These are phyloP conservation scores for Heliconius hewitsoni DNA, from an alignment of 1,140 invertebrate species.

Conservation along the genomic window DNA sequence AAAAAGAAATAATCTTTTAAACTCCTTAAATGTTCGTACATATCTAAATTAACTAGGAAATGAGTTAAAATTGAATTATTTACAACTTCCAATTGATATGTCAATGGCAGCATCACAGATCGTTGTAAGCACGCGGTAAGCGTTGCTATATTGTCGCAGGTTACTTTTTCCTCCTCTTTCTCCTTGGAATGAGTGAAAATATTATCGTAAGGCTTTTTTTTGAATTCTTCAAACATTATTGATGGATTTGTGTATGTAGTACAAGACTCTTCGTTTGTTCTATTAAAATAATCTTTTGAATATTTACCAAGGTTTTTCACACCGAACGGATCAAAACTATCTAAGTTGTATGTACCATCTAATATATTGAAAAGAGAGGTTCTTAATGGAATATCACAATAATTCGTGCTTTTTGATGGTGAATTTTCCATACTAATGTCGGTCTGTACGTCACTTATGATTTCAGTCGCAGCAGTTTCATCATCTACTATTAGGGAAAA, in stretches of 20 bases:
- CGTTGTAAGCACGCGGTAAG: conserved; percentile 84
- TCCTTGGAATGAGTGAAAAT: conserved; percentile 62
- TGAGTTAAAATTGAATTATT: conserved; percentile 87
- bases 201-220: conserved; percentile 70
- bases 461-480: conserved; percentile 51
- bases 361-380: conserved; percentile 67
- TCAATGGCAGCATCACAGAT: conserved; percentile 85
- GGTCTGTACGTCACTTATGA: conserved; percentile 46
- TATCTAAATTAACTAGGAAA: conserved; percentile 84
- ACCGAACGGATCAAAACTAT: conserved; percentile 76
- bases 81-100: conserved; percentile 85
- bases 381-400: conserved; percentile 39
- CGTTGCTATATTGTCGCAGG: conserved; percentile 79
- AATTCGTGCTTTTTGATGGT: conserved; percentile 50
- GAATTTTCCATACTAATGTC: conserved; percentile 50
- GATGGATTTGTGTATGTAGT: conserved; percentile 71
- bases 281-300: conserved; percentile 61
- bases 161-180: conserved; percentile 57
- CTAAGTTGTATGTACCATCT: conserved; percentile 69
- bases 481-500: conserved; percentile 74
- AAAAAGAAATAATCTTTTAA: conserved; percentile 88
- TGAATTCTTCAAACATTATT: conserved; percentile 67
- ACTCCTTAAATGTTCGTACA: conserved; percentile 86
- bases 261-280: conserved; percentile 51
- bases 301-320: conserved; percentile 58